These are phyloP conservation scores for Chaetogeoica ovagalla DNA, from an alignment of 2,888 invertebrate genomes.

Conservation along the genomic window DNA sequence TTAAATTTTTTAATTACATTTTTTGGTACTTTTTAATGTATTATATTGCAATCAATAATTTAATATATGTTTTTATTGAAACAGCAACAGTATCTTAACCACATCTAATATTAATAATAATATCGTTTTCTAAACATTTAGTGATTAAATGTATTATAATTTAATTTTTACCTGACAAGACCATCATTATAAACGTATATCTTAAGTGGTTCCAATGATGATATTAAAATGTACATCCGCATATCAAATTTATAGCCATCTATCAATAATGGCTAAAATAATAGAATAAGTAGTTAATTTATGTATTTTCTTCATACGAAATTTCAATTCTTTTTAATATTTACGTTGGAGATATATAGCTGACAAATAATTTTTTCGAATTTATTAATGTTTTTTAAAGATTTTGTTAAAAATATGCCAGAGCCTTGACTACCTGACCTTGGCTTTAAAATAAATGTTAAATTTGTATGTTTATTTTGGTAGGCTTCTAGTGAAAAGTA, in stretches of 20 bases:
- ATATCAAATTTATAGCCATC: constrained; percentile 93
- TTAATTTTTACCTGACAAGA: constrained; percentile 68
- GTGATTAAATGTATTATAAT: background rate
- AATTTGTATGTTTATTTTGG: constrained; percentile 62
- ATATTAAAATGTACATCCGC: constrained; percentile 83
- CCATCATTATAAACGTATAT: constrained; percentile 92
- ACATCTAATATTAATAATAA: too few species aligned
- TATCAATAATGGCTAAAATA: constrained; percentile 74
- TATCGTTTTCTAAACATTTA: background rate
- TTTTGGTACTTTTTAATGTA: too few species aligned
- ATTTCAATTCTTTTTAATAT: background rate
- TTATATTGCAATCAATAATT: too few species aligned
- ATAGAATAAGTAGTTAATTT: background rate
- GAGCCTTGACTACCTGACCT: constrained; percentile 88
- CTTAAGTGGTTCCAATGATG: constrained; percentile 86
- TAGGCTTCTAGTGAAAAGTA: constrained; percentile 9
- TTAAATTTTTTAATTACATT: too few species aligned
- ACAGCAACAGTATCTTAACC: too few species aligned
- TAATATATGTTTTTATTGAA: too few species aligned
- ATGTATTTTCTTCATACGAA: background rate
- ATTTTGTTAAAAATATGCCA: constrained; percentile 84
- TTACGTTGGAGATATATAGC: constrained; percentile 66
- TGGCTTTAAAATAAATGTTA: constrained; percentile 85
- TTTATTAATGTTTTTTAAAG: constrained; percentile 77
- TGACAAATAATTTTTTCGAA: constrained; percentile 86